Percentiles rank a stretch among this genome's conserved stretches.
Conservation (phyloP, 2,113 vertebrate species). For the Anser brachyrhynchus region DNA sequence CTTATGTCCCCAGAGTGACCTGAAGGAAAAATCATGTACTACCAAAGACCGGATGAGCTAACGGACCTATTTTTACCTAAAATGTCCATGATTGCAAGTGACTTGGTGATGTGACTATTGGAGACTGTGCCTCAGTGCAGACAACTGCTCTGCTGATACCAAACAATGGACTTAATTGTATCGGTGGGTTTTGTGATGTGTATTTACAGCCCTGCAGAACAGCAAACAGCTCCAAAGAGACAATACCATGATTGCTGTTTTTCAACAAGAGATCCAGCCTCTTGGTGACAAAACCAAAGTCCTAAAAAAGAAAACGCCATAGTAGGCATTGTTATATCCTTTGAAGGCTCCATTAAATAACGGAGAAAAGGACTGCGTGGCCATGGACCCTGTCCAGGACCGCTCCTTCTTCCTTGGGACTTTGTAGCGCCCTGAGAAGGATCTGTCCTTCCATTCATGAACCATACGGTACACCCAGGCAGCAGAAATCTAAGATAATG, state of each 20-base stretch:
- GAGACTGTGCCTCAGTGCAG: neutral
- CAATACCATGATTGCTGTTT: accelerated
- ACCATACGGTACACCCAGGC: neutral
- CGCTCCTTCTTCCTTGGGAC: neutral
- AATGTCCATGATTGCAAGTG: neutral
- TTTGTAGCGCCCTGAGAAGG: neutral
- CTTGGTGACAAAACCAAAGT: neutral
- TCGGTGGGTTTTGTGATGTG: neutral
- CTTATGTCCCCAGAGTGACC: neutral
- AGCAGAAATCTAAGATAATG: neutral
- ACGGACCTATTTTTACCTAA: neutral
- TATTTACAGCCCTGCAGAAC: neutral
- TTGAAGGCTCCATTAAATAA: neutral
- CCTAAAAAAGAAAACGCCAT: accelerated
- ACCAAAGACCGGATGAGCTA: neutral
- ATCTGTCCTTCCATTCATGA: neutral
- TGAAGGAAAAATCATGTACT: neutral
- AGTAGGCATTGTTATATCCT: neutral
- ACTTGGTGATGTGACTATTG: accelerated
- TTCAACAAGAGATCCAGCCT: neutral
- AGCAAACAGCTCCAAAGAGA: neutral
- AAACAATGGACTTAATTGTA: neutral
- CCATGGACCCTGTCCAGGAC: neutral
- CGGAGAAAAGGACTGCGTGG: neutral
- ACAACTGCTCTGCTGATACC: neutral